Conservation (phyloP, 2,888 invertebrate species). For the Parochlus steinenii region DNA sequence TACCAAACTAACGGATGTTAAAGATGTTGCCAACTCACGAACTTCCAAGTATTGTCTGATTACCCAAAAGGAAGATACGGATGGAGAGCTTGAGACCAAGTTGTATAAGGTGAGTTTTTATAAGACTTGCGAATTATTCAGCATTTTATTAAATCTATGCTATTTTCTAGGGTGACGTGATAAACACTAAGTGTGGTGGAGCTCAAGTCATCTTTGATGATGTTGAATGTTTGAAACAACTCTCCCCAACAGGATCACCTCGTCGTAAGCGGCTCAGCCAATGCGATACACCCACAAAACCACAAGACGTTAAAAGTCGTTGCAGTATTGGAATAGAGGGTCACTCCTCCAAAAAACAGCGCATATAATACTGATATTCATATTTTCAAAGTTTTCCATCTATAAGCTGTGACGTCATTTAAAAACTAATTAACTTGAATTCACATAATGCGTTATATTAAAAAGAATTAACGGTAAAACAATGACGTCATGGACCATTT, state of each 20-base stretch:
- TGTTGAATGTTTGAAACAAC: conserved; percentile 74
- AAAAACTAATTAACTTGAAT: too few species aligned
- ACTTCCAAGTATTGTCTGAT: conserved; percentile 81
- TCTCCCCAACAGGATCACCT: conserved; percentile 47
- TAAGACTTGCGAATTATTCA: conserved; percentile 5
- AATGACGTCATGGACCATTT: too few species aligned
- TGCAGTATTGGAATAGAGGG: conserved; percentile 30
- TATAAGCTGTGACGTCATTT: too few species aligned
- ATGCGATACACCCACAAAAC: conserved; percentile 19
- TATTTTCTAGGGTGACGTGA: conserved; percentile 58
- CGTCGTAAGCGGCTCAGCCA: conserved; percentile 25
- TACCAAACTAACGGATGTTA: conserved; percentile 61
- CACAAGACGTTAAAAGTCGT: conserved; percentile 23
- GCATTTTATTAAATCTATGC: conserved; percentile 8
- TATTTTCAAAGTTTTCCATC: too few species aligned
- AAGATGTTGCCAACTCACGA: conserved; percentile 51
- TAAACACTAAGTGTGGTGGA: conserved; percentile 88
- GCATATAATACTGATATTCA: conserved; percentile 15
- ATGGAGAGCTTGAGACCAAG: conserved; percentile 86
- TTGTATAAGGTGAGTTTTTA: conserved; percentile 52
- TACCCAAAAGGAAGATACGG: conserved; percentile 80
- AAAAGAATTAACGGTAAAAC: too few species aligned
- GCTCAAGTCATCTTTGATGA: conserved; percentile 91
- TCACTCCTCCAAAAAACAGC: conserved; percentile 27
- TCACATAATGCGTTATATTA: too few species aligned